Evolutionary conservation across 2,113 vertebrate species (phyloP), one percentile per base, ranked within the genome.

Genomic region (Pseudorhombus dupliciocellatus): DNA sequence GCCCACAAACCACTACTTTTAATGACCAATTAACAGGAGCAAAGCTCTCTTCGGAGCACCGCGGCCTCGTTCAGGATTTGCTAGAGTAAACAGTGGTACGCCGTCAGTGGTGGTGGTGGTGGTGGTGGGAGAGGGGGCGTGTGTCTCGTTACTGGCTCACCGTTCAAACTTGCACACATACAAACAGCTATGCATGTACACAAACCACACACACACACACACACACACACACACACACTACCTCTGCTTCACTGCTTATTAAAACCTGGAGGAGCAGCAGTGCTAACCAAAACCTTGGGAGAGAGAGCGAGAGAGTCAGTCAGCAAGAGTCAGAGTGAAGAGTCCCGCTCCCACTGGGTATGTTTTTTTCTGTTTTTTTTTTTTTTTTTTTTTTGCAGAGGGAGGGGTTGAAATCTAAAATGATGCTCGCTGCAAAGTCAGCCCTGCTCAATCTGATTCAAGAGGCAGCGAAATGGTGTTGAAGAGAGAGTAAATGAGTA

Each of bases 21-120:
- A 94, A 94, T 93, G 93, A 93, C 92, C 93, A 94, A 93, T 94
- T 94, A 94, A 93, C 91, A 90, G 87, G 84, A 88, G 86, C 86
- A 85, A 91, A 88, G 88, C 89, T 91, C 88, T 90, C 85, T 72
- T 79, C 73, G 65, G 84, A 90, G 79, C 73, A 34, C 71, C 70
- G 73, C 64, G 86, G 84, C 88, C 87, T 90, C 79, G 84, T 84
- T 81, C 79, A 87, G 89, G 85, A 90, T 88, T 91, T 90, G 89
- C 89, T 86, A 87, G 88, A 90, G 91, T 93, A 93, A 92, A 93
- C 91, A 92, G 80, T 79, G 78, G 58, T 58, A 52, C 86, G 51
- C 77, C 73, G 57, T 51, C 25, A 60, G 78, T 74, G 68, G 31
- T 61, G 53, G 69, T 28, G 73, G n/a, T 31, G 53, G 57, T 57